These are phyloP conservation scores for Hirtodrosophila histrioides DNA, from an alignment of 2,888 invertebrate genomes.

Conservation along the genomic window DNA sequence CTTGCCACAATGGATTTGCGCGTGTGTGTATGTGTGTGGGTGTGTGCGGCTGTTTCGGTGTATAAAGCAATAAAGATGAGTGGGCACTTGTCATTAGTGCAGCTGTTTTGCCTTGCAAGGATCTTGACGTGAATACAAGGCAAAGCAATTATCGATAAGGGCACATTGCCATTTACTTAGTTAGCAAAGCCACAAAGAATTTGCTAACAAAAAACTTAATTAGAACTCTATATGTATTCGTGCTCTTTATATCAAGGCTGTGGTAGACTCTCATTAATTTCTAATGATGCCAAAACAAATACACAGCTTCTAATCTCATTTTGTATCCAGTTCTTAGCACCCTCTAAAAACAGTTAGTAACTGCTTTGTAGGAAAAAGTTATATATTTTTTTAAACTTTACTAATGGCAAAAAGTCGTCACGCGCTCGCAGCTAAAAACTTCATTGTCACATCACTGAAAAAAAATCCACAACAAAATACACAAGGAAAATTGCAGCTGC, in stretches of 20 bases:
- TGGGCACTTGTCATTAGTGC: conserved; percentile 71
- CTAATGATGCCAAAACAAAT: conserved; percentile 20
- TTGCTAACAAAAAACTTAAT: background rate
- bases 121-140: conserved; percentile 36
- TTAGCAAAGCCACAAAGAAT: conserved; percentile 6
- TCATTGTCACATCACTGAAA: conserved; percentile 46
- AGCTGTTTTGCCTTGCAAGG: conserved; percentile 45
- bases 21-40: conserved; percentile 5
- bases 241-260: background rate
- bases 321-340: conserved; percentile 14
- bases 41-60: conserved; percentile 1
- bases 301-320: conserved; percentile 30
- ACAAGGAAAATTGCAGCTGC: conserved; percentile 38
- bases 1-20: background rate
- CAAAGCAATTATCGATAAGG: conserved; percentile 56
- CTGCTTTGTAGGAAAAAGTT: conserved; percentile 1
- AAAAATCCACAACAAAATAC: conserved; percentile 16
- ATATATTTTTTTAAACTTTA: conserved; percentile 29
- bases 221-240: background rate
- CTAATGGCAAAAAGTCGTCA: conserved; percentile 72
- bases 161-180: conserved; percentile 16
- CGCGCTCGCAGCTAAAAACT: conserved; percentile 53
- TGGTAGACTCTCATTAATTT: conserved; percentile 18
- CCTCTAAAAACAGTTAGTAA: conserved; percentile 9
- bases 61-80: conserved; percentile 69